Evolutionary conservation across 2,888 invertebrate species (phyloP), one percentile per base, ranked within the genome.

Genomic region (Ryuthela nishihirai): DNA sequence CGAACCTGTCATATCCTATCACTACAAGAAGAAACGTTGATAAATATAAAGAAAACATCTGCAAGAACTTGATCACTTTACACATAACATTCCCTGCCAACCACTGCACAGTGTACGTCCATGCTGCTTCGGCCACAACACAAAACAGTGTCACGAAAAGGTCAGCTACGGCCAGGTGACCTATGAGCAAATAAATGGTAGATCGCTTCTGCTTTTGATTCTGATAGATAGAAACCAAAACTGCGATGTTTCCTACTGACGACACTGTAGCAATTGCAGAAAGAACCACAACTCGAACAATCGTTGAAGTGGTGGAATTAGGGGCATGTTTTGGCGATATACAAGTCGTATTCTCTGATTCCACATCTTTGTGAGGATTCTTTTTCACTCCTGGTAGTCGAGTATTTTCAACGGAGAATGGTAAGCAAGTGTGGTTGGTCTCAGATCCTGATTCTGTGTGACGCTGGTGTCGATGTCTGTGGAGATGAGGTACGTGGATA

Each of bases 141-240:
- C 88, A 88, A 73, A 87, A 87, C 42, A 87, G 77, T 0, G 88
- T 87, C 7, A 90, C 89, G 21, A 88, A 75, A n/a, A 89, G 77
- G 75, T 89, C 89, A 2, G 89, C 87, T 44, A 88, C 80, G 12
- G 88, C 86, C 12, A 89, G 76, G 70, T 89, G 88, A 50, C 87
- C 81, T 69, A 89, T 87, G 41, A 89, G 75, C 36, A 84, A 84
- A 69, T 88, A 87, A 35, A 76, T 72, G 3, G 76, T 74, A 4
- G 74, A 74, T 15, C 71, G 68, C 20, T 73, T 67, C 35, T 67
- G 67, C 48, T 72, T 66, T 68, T 82, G 81, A 5, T 83, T 83
- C 68, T 79, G 80, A 65, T 80, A 81, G 70, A 88, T 85, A 68
- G 87, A 87, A 73, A 85, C 80, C 67, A 88, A 83, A 1, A 88